phyloP scores from a whole-genome alignment of 2,797 vertebrate species.

The Propithecus perrieri region DNA sequence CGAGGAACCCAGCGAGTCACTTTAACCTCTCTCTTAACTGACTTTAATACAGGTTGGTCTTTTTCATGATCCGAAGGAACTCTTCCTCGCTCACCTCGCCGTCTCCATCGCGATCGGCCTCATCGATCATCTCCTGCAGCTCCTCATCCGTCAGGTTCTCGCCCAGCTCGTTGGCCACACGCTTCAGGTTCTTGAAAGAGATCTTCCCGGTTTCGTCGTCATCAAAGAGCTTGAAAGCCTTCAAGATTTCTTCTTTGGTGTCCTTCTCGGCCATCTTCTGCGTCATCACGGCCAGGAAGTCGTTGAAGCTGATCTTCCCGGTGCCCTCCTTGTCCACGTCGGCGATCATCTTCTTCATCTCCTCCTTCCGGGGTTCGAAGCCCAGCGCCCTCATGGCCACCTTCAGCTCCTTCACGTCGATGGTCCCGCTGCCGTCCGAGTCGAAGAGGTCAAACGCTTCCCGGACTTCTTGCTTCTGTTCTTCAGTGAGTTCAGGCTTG shows the following conservation, averaged over 20 bases:
- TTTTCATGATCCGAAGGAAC: slow-evolving; percentile 94
- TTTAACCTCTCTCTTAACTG: too few species aligned
- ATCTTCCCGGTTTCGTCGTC: slow-evolving; percentile 93
- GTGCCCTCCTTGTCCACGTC: slow-evolving; percentile 93
- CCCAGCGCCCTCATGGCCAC: slow-evolving; percentile 94
- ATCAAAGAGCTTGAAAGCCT: slow-evolving; percentile 94
- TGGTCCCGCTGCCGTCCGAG: slow-evolving; percentile 90
- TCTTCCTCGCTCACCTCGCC: slow-evolving; percentile 94
- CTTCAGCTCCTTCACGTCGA: slow-evolving; percentile 92
- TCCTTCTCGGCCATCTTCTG: slow-evolving; percentile 96
- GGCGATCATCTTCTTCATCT: slow-evolving; percentile 92
- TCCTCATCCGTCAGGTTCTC: slow-evolving; percentile 94
- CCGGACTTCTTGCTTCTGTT: slow-evolving; percentile 92
- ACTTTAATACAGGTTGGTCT: slow-evolving; percentile 90
- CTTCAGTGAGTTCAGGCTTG: slow-evolving; percentile 90
- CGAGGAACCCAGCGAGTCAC: neutral
- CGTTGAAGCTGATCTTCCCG: slow-evolving; percentile 92
- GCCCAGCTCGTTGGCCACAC: slow-evolving; percentile 92
- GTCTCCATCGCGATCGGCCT: slow-evolving; percentile 93
- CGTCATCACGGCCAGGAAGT: slow-evolving; percentile 93
- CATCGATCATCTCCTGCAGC: slow-evolving; percentile 96
- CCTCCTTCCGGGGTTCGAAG: slow-evolving; percentile 93
- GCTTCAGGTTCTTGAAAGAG: slow-evolving; percentile 93
- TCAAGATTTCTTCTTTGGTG: slow-evolving; percentile 93
- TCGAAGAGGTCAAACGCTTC: slow-evolving; percentile 95